Percentiles rank a stretch among this genome's conserved stretches.
phyloP scores from a whole-genome alignment of 2,797 vertebrate genomes.

The Rhinophrynus dorsalis region DNA sequence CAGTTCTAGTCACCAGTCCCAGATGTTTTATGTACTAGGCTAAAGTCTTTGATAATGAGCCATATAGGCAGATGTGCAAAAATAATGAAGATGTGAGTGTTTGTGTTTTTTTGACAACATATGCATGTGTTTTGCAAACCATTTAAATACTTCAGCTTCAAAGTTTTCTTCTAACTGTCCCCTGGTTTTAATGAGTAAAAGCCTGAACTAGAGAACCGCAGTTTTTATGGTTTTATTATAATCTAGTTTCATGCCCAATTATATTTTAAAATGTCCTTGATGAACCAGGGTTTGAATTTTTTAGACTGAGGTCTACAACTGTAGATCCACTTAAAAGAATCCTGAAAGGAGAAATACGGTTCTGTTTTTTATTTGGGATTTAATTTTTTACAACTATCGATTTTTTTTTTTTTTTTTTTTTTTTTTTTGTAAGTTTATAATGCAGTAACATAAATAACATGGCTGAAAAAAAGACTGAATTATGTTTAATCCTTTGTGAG shows the following conservation, averaged over 20 bases:
- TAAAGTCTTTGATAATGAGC: slow-evolving; percentile 37
- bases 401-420: too few relatives aligned
- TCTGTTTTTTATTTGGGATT: too few relatives aligned
- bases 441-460: too few relatives aligned
- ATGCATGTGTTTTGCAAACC: background rate
- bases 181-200: background rate
- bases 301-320: background rate
- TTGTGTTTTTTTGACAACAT: background rate
- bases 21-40: slow-evolving; percentile 26
- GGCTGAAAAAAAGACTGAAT: too few relatives aligned
- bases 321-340: too few relatives aligned
- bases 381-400: too few relatives aligned
- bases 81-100: background rate
- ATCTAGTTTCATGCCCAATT: background rate
- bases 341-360: too few relatives aligned
- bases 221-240: background rate
- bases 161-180: background rate
- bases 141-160: slow-evolving; percentile 9
- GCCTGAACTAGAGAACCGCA: background rate
- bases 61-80: slow-evolving; percentile 16
- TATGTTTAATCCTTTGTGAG: too few relatives aligned
- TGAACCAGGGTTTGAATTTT: background rate
- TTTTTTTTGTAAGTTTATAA: too few relatives aligned
- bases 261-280: background rate
- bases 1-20: background rate